Evolutionary conservation across 2,113 vertebrate genomes (phyloP).

Genomic region (Stegastes partitus): DNA sequence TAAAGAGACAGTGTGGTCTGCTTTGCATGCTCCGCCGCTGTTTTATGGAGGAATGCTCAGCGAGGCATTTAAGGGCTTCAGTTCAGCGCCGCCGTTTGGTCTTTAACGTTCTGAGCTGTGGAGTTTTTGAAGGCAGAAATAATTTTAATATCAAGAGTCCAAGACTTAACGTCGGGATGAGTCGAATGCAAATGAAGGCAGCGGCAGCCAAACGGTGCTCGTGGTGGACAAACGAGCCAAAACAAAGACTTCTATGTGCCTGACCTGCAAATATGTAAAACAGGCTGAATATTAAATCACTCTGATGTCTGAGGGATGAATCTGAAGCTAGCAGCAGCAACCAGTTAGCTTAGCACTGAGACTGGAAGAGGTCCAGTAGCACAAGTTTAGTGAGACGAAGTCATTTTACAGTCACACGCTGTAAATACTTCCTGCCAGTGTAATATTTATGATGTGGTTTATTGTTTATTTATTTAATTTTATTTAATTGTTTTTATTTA

Average conservation of each 20-base stretch:
- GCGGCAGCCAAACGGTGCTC: conserved; percentile 40
- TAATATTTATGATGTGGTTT: too few relatives aligned
- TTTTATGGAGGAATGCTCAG: conserved; percentile 72
- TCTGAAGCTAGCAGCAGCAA: too few relatives aligned
- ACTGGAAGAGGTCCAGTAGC: too few relatives aligned
- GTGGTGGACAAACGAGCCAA: conserved; percentile 41
- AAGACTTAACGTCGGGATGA: conserved; percentile 47
- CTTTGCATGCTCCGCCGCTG: conserved; percentile 71
- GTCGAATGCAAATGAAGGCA: conserved; percentile 29
- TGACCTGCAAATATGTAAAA: not conserved
- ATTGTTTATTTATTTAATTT: too few relatives aligned
- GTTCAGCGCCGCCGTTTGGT: conserved; percentile 30
- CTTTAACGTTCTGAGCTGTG: conserved; percentile 52
- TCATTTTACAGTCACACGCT: too few relatives aligned
- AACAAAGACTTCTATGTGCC: conserved; percentile 16
- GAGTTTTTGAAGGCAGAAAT: conserved; percentile 61
- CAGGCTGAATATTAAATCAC: not conserved
- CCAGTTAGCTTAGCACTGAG: too few relatives aligned
- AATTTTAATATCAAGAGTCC: conserved; percentile 57
- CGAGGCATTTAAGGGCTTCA: conserved; percentile 66
- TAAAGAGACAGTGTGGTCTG: conserved; percentile 75
- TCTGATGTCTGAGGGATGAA: too few relatives aligned
- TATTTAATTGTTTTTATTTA: too few relatives aligned
- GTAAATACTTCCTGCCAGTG: too few relatives aligned
- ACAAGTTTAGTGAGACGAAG: too few relatives aligned